Evolutionary conservation across 2,888 invertebrate species (phyloP).

Genomic region (Mythimna pallens): DNA sequence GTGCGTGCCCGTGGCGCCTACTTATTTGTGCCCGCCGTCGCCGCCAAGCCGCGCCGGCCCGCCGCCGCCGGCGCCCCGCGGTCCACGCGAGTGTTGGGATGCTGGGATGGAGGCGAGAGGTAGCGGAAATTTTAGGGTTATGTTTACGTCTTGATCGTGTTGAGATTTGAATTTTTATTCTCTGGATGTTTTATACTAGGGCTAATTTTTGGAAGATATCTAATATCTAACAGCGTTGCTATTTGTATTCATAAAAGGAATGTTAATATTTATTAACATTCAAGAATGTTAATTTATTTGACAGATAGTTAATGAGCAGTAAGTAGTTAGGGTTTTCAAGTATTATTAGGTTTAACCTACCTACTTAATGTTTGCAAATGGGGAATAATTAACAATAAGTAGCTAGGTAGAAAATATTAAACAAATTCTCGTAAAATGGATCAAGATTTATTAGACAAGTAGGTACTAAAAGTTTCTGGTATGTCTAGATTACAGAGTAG

Average conservation of each 20-base stretch:
- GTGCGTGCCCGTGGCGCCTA: slow-evolving; percentile 79
- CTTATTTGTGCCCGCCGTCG: slow-evolving; percentile 77
- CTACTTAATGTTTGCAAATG: too few relatives aligned
- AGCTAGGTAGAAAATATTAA: neutral
- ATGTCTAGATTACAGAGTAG: too few relatives aligned
- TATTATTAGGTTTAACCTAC: too few relatives aligned
- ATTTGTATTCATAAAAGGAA: too few relatives aligned
- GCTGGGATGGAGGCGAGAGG: slow-evolving; percentile 29
- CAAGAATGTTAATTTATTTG: too few relatives aligned
- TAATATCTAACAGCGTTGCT: neutral
- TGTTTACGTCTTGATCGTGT: neutral
- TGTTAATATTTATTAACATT: too few relatives aligned
- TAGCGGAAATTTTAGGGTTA: slow-evolving; percentile 22
- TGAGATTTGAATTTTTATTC: neutral
- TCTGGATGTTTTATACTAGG: too few relatives aligned
- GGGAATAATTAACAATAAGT: too few relatives aligned
- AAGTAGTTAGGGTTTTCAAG: too few relatives aligned
- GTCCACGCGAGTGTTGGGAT: slow-evolving; percentile 64
- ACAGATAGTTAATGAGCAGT: too few relatives aligned
- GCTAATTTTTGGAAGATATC: neutral
- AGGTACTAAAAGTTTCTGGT: too few relatives aligned
- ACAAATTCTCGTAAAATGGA: neutral
- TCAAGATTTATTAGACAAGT: too few relatives aligned
- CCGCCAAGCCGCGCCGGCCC: slow-evolving; percentile 69
- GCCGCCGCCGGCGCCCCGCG: slow-evolving; percentile 75